Percentiles rank a stretch among this genome's conserved stretches.
Conservation (phyloP, 1,140 invertebrate genomes). For the Drosophila teissieri region DNA sequence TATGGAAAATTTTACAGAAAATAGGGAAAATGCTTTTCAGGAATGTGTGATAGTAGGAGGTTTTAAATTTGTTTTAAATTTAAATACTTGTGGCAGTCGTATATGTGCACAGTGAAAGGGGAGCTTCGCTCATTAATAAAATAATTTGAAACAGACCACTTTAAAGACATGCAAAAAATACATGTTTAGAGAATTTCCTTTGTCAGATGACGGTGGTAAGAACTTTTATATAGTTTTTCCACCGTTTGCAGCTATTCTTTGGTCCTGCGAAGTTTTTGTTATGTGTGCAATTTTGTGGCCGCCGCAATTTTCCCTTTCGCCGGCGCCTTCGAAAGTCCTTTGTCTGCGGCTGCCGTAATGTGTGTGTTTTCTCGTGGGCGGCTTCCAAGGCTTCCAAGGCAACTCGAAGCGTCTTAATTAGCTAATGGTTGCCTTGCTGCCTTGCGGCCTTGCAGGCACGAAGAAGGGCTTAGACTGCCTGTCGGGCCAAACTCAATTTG, state of each 20-base stretch:
- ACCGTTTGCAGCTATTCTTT: constrained; percentile 7
- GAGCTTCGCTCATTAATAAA: neutral
- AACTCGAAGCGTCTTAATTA: constrained; percentile 62
- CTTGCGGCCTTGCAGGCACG: constrained; percentile 40
- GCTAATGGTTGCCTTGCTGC: constrained; percentile 61
- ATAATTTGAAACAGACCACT: neutral
- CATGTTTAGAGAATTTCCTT: neutral
- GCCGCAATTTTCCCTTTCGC: constrained; percentile 25
- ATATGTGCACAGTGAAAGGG: neutral
- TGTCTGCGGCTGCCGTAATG: constrained; percentile 37
- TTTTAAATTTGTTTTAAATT: neutral
- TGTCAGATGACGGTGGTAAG: neutral
- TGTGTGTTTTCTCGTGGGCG: constrained; percentile 20
- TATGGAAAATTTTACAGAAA: neutral
- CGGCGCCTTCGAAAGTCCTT: constrained; percentile 27
- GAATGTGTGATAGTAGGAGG: neutral
- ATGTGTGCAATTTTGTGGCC: constrained; percentile 35
- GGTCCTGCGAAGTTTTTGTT: constrained; percentile 34
- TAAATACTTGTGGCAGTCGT: neutral
- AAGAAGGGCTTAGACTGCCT: constrained; percentile 46
- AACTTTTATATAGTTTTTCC: constrained; percentile 24
- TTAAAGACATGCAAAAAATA: constrained; percentile 6
- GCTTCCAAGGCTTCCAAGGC: constrained; percentile 12
- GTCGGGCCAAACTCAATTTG: constrained; percentile 58
- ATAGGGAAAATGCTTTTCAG: neutral